phyloP scores from a whole-genome alignment of 2,113 vertebrate genomes.

The Glaucidium brasilianum region DNA sequence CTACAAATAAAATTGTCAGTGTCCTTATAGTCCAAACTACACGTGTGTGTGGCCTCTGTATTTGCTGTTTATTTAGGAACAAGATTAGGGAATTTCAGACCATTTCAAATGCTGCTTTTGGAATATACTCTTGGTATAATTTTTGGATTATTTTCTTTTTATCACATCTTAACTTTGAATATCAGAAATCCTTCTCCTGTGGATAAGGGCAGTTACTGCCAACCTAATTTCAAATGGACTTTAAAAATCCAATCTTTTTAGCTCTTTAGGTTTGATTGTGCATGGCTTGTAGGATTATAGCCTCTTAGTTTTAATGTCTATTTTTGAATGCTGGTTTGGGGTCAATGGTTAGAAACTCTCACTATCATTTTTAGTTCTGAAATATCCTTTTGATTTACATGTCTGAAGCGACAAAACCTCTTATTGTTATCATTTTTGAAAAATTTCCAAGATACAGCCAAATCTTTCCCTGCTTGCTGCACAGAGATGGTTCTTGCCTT shows the following conservation, averaged over 20 bases:
- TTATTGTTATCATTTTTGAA: slow-evolving; percentile 53
- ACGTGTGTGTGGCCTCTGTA: not conserved
- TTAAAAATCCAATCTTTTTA: slow-evolving; percentile 48
- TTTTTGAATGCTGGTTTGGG: slow-evolving; percentile 44
- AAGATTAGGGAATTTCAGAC: not conserved
- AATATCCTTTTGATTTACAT: slow-evolving; percentile 61
- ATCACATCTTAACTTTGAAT: slow-evolving; percentile 38
- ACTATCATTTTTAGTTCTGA: slow-evolving; percentile 43
- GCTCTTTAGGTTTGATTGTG: slow-evolving; percentile 34
- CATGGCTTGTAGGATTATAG: slow-evolving; percentile 48
- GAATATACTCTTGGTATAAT: not conserved
- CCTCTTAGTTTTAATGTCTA: slow-evolving; percentile 44
- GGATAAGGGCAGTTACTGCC: not conserved
- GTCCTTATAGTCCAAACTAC: not conserved
- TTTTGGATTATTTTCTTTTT: slow-evolving; percentile 50
- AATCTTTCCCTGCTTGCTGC: slow-evolving; percentile 48
- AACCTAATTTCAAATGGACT: slow-evolving; percentile 45
- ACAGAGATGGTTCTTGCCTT: slow-evolving; percentile 48
- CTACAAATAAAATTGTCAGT: not conserved
- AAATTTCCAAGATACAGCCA: slow-evolving; percentile 46
- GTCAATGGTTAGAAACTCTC: slow-evolving; percentile 29
- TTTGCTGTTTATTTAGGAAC: slow-evolving; percentile 14
- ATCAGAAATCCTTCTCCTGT: not conserved
- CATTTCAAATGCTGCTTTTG: not conserved
- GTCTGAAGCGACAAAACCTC: slow-evolving; percentile 50